A percentile compares a stretch with the other conserved stretches of the same genome.
Conservation (phyloP, 2,113 vertebrate species). For the Bos javanicus region DNA sequence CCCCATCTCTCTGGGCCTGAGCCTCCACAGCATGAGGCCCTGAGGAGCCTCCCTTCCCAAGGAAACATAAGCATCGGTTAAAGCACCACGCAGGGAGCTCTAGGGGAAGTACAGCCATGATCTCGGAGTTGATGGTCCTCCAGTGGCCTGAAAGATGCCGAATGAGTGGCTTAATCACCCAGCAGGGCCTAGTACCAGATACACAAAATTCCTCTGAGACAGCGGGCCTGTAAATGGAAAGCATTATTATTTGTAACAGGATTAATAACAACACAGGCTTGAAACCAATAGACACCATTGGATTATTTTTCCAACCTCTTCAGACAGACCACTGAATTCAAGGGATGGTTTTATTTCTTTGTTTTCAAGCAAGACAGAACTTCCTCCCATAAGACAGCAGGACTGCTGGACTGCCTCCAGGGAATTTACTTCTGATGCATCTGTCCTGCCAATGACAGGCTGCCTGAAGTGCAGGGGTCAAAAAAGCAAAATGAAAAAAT, state of each 20-base stretch:
- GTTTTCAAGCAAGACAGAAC: slow-evolving; percentile 36
- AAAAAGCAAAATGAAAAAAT: not conserved
- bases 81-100: not conserved
- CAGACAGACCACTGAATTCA: not conserved
- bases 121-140: slow-evolving; percentile 12
- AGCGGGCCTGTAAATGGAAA: slow-evolving; percentile 36
- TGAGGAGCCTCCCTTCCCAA: not conserved
- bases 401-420: not conserved
- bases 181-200: slow-evolving; percentile 47
- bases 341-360: slow-evolving; percentile 24
- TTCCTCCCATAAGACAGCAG: not conserved
- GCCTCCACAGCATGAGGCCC: not conserved
- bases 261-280: slow-evolving; percentile 53
- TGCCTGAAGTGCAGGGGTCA: not conserved
- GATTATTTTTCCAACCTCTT: slow-evolving; percentile 25
- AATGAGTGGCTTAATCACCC: slow-evolving; percentile 57
- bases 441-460: not conserved
- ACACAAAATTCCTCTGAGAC: slow-evolving; percentile 45
- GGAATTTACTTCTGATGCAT: not conserved
- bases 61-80: not conserved
- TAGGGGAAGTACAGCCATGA: not conserved
- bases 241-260: slow-evolving; percentile 59
- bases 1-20: not conserved
- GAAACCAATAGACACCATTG: slow-evolving; percentile 35
- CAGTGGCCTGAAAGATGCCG: not conserved